A percentile compares a stretch with the other conserved stretches of the same genome.
Evolutionary conservation across 2,888 invertebrate genomes (phyloP).

Genomic region (Leptogaster cylindrica): DNA sequence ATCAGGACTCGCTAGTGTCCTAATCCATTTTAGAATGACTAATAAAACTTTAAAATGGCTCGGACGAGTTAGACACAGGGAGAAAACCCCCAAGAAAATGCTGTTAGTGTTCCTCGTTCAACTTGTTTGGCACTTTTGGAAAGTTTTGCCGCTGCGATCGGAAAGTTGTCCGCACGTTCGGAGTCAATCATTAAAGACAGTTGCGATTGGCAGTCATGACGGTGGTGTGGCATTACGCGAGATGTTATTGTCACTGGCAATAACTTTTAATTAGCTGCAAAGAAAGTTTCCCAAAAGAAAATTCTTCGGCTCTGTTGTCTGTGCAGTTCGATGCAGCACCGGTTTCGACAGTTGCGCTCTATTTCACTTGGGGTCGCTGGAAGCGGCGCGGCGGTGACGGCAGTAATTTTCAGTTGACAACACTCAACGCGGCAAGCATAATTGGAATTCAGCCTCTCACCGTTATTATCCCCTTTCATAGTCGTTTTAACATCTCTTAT

Average conservation of each 20-base stretch:
- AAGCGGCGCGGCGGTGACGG: not conserved
- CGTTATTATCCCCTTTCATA: not conserved
- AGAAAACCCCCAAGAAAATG: not conserved
- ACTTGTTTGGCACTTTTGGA: constrained; percentile 20
- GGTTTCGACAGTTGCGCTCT: not conserved
- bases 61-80: no score
- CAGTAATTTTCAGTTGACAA: not conserved
- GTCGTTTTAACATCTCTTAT: not conserved
- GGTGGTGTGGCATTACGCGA: not conserved
- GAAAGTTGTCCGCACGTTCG: constrained; percentile 21
- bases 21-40: no score
- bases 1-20: no score
- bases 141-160: constrained; percentile 20
- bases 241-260: constrained; percentile 22
- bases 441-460: not conserved
- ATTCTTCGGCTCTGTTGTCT: constrained; percentile 1
- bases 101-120: constrained; percentile 20
- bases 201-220: constrained; percentile 9
- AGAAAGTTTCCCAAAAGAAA: constrained; percentile 22
- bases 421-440: not conserved
- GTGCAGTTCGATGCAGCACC: not conserved
- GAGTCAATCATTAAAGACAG: constrained; percentile 24
- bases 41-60: no score
- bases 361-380: not conserved
- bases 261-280: constrained; percentile 31